Evolutionary conservation across 1,140 invertebrate species (phyloP).

Genomic region (Pomacea maculata): DNA sequence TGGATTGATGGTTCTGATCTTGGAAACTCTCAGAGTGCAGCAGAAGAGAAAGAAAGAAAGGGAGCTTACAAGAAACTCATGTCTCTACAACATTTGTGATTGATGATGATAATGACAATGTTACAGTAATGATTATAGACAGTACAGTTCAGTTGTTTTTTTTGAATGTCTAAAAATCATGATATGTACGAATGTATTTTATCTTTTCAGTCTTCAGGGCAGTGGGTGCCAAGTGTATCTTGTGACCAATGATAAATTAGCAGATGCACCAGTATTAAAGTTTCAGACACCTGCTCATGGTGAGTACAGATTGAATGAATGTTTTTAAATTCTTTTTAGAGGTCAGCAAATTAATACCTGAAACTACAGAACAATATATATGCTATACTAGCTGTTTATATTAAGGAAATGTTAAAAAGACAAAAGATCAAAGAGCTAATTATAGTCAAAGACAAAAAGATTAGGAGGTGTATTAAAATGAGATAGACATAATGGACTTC

Average conservation of each 20-base stretch:
- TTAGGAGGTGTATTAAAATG: too few relatives aligned
- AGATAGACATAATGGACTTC: too few relatives aligned
- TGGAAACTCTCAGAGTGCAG: too few relatives aligned
- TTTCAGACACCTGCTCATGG: background rate
- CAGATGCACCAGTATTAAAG: background rate
- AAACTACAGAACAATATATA: too few relatives aligned
- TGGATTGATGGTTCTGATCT: too few relatives aligned
- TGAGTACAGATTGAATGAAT: background rate
- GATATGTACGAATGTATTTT: background rate
- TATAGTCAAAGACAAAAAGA: too few relatives aligned
- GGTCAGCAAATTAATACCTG: too few relatives aligned
- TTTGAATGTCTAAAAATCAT: background rate
- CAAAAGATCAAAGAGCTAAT: too few relatives aligned
- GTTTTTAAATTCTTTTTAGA: too few relatives aligned
- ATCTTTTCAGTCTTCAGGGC: background rate
- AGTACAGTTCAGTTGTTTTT: background rate
- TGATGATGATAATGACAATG: background rate
- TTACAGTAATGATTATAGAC: background rate
- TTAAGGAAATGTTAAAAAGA: too few relatives aligned
- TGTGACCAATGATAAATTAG: slow-evolving; percentile 3
- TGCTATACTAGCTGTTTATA: too few relatives aligned
- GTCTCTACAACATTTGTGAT: background rate
- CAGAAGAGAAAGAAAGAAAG: too few relatives aligned
- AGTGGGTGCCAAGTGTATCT: background rate
- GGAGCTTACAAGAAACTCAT: background rate